Percentiles rank a stretch among this genome's conserved stretches.
Conservation (phyloP, 2,888 invertebrate species). For the Stramonita haemastoma region DNA sequence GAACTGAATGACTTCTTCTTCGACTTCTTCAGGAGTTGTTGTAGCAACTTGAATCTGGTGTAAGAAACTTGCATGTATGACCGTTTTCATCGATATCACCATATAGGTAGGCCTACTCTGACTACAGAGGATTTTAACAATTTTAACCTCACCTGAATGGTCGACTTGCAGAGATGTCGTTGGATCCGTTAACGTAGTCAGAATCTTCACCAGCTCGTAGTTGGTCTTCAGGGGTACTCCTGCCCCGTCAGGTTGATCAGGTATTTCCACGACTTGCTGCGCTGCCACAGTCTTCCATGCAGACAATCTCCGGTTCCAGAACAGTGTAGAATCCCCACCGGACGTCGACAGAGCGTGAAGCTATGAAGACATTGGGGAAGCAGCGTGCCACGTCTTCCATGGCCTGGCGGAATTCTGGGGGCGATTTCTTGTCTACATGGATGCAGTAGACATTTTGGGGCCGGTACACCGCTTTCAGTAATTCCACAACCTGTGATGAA, state of each 20-base stretch:
- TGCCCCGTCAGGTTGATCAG: slow-evolving; percentile 48
- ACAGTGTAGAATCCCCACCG: slow-evolving; percentile 1
- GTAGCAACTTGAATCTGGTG: too few relatives aligned
- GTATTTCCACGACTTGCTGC: slow-evolving; percentile 45
- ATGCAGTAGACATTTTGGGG: slow-evolving; percentile 23
- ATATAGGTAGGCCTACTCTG: too few relatives aligned
- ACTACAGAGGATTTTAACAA: too few relatives aligned
- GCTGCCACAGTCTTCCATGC: slow-evolving; percentile 38
- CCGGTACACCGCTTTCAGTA: slow-evolving; percentile 1
- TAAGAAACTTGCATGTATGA: too few relatives aligned
- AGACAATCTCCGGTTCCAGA: slow-evolving; percentile 33
- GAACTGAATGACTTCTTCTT: too few relatives aligned
- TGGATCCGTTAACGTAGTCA: slow-evolving; percentile 67
- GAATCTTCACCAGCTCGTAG: slow-evolving; percentile 64
- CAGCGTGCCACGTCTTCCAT: slow-evolving; percentile 50
- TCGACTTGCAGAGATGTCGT: slow-evolving; percentile 56
- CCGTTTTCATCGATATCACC: too few relatives aligned
- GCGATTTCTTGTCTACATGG: slow-evolving; percentile 5
- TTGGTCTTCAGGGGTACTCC: slow-evolving; percentile 70
- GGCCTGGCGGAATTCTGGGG: not conserved
- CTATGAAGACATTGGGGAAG: slow-evolving; percentile 74
- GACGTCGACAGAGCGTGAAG: slow-evolving; percentile 49
- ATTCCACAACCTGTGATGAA: not conserved
- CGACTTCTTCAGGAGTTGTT: too few relatives aligned
- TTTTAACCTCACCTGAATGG: too few relatives aligned